Conservation (phyloP, 2,797 vertebrate genomes). For the Coccyzus lansbergi region DNA sequence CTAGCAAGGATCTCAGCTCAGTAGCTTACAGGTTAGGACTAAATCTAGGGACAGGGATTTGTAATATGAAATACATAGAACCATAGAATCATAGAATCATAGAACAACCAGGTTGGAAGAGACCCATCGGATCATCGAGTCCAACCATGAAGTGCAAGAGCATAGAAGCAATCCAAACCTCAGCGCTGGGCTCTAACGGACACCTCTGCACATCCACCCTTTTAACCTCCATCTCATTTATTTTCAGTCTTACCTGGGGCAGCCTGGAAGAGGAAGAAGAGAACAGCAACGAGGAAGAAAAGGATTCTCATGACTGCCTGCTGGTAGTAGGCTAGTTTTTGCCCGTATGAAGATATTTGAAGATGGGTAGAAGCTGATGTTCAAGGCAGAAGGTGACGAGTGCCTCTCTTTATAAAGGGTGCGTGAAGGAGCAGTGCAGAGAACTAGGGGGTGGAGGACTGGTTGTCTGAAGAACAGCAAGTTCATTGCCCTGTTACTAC, state of each 20-base stretch:
- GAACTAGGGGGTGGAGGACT: background rate
- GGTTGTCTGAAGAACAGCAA: background rate
- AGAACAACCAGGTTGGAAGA: too few species aligned
- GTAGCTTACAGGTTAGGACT: background rate
- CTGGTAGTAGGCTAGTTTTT: background rate
- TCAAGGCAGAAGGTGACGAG: background rate
- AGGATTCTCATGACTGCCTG: constrained; percentile 54
- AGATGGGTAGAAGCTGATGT: background rate
- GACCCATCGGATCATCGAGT: too few species aligned
- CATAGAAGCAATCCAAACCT: background rate
- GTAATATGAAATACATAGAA: background rate
- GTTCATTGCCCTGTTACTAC: constrained; percentile 33
- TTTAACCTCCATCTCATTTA: background rate
- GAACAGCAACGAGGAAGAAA: constrained; percentile 40
- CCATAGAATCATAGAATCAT: too few species aligned
- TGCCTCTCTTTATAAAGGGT: constrained; percentile 24
- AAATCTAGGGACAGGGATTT: background rate
- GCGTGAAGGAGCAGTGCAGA: background rate
- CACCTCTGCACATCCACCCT: background rate
- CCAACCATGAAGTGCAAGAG: background rate
- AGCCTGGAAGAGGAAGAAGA: constrained; percentile 64
- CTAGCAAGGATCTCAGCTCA: background rate
- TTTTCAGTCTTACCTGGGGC: constrained; percentile 29
- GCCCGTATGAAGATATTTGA: background rate
- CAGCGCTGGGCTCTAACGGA: background rate